Conservation (phyloP, 2,113 vertebrate genomes). For the Carollia perspicillata region DNA sequence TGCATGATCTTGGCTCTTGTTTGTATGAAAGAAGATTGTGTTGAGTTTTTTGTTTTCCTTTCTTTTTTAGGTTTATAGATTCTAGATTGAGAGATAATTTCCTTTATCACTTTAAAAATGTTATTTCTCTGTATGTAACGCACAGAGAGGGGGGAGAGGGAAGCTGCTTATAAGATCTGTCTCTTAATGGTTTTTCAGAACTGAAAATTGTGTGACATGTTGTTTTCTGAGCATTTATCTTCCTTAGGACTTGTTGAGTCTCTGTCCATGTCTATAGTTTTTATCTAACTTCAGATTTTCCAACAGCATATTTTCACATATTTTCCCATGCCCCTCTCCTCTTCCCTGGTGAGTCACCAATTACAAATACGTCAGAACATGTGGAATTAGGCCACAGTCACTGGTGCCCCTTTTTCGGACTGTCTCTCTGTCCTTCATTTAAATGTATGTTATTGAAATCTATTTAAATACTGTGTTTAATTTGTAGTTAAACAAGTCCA, state of each 20-base stretch:
- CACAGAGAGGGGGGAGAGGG: too few species aligned
- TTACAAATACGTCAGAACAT: neutral
- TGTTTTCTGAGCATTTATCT: neutral
- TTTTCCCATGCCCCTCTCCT: neutral
- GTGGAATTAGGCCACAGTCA: neutral
- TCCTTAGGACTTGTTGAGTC: neutral
- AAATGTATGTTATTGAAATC: neutral
- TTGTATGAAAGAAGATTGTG: neutral
- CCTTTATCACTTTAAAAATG: neutral
- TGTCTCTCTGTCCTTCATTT: neutral
- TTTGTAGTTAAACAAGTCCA: neutral
- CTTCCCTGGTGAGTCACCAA: neutral
- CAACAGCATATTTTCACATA: neutral
- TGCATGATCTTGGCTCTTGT: neutral
- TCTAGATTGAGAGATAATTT: neutral
- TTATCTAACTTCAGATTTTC: neutral
- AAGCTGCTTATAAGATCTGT: neutral
- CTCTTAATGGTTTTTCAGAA: neutral
- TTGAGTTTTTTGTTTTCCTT: neutral
- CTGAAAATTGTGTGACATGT: neutral
- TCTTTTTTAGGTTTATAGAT: neutral
- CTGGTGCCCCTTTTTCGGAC: neutral
- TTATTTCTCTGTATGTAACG: neutral
- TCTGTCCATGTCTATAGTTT: neutral
- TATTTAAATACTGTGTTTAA: neutral